These are phyloP conservation scores for Parochlus steinenii DNA, from an alignment of 2,888 invertebrate genomes.

Conservation along the genomic window DNA sequence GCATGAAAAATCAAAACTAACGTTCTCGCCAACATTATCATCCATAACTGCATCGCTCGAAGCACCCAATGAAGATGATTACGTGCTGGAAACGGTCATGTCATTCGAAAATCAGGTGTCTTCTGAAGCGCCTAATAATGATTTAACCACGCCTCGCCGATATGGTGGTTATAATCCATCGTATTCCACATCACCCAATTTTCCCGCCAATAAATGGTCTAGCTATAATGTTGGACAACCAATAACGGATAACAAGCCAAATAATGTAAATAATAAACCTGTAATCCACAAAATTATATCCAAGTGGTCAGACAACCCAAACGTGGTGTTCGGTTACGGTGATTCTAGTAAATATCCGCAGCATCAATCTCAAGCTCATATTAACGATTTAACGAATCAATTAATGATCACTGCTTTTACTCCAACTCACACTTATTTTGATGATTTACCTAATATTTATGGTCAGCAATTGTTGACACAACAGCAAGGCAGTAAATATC, in stretches of 20 bases:
- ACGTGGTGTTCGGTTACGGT: constrained; percentile 5
- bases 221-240: constrained; percentile 4
- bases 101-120: no score
- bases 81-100: no score
- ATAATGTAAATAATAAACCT: constrained; percentile 3
- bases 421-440: not conserved
- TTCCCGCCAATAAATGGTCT: not conserved
- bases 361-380: not conserved
- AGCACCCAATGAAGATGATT: no score
- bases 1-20: no score
- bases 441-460: constrained; percentile 3
- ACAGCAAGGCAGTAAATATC: not conserved
- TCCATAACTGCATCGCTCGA: no score
- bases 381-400: constrained; percentile 3
- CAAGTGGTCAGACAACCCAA: constrained; percentile 12
- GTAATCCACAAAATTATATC: constrained; percentile 11
- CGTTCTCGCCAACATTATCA: no score
- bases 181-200: not conserved
- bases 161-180: not conserved
- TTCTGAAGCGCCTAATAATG: no score
- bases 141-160: not conserved
- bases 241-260: not conserved
- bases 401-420: not conserved
- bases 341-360: not conserved
- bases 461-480: constrained; percentile 2